phyloP scores from a whole-genome alignment of 1,140 invertebrate species.

The Eciton burchellii region DNA sequence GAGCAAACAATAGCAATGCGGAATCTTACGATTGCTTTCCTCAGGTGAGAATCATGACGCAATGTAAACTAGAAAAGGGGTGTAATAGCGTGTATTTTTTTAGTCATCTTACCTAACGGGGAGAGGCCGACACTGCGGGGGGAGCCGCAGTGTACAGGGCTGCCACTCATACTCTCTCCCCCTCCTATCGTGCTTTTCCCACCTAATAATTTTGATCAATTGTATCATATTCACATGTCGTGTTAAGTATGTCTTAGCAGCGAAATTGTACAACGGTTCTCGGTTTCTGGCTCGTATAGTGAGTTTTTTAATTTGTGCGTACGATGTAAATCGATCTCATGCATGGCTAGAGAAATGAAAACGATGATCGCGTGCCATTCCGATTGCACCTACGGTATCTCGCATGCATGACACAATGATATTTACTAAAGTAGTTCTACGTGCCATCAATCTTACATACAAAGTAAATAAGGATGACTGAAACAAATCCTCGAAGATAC shows the following conservation, averaged over 20 bases:
- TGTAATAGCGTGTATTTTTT: conserved; percentile 66
- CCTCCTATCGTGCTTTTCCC: conserved; percentile 83
- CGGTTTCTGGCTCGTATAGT: not conserved
- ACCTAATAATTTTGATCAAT: conserved; percentile 81
- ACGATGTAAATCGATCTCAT: conserved; percentile 36
- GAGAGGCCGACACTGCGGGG: conserved; percentile 87
- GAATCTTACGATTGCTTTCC: not conserved
- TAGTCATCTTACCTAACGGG: conserved; percentile 85
- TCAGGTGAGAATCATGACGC: not conserved
- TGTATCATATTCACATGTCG: conserved; percentile 69
- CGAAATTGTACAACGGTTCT: conserved; percentile 35
- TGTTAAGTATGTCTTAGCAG: conserved; percentile 58
- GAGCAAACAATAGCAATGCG: not conserved
- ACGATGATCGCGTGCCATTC: conserved; percentile 22
- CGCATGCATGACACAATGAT: conserved; percentile 60
- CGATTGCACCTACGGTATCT: conserved; percentile 24
- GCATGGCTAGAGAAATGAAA: conserved; percentile 33
- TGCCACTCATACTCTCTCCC: conserved; percentile 86
- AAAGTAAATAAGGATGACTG: conserved; percentile 21
- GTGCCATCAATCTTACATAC: conserved; percentile 55
- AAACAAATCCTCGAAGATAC: conserved; percentile 47
- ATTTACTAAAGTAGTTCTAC: conserved; percentile 55
- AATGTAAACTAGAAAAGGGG: conserved; percentile 26
- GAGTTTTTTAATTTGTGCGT: conserved; percentile 40
- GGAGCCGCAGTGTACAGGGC: conserved; percentile 86